These are phyloP conservation scores for Sturmia bella DNA, from an alignment of 2,888 invertebrate species.

Conservation along the genomic window DNA sequence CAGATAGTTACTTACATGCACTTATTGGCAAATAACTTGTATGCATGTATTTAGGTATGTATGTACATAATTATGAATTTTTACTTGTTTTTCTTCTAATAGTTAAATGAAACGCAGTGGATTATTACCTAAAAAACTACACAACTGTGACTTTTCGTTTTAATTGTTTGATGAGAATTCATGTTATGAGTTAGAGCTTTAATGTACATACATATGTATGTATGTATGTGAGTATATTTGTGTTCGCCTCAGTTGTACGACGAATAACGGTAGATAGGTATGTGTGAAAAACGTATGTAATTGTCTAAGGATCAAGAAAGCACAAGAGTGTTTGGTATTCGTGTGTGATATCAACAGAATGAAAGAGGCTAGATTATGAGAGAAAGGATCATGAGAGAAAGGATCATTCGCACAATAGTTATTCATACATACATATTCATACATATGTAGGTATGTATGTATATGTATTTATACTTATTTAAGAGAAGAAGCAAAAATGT, in stretches of 20 bases:
- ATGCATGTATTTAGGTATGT: background rate
- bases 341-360: too few relatives aligned
- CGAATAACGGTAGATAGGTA: too few relatives aligned
- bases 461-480: too few relatives aligned
- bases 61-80: constrained; percentile 3
- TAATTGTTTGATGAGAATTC: constrained; percentile 37
- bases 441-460: too few relatives aligned
- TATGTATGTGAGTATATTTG: background rate
- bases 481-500: too few relatives aligned
- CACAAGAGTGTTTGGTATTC: constrained; percentile 29
- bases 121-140: constrained; percentile 59
- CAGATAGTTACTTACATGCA: background rate
- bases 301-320: constrained; percentile 41
- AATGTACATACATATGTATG: constrained; percentile 14
- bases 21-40: constrained; percentile 5
- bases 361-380: too few relatives aligned
- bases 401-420: too few relatives aligned
- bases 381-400: too few relatives aligned
- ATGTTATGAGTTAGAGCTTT: constrained; percentile 1
- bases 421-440: too few relatives aligned
- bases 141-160: constrained; percentile 63
- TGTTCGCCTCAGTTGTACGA: too few relatives aligned
- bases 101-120: constrained; percentile 59
- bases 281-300: background rate
- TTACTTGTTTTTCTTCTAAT: constrained; percentile 38